These are phyloP conservation scores for Diarsia rubi DNA, from an alignment of 2,888 invertebrate genomes.

Conservation along the genomic window DNA sequence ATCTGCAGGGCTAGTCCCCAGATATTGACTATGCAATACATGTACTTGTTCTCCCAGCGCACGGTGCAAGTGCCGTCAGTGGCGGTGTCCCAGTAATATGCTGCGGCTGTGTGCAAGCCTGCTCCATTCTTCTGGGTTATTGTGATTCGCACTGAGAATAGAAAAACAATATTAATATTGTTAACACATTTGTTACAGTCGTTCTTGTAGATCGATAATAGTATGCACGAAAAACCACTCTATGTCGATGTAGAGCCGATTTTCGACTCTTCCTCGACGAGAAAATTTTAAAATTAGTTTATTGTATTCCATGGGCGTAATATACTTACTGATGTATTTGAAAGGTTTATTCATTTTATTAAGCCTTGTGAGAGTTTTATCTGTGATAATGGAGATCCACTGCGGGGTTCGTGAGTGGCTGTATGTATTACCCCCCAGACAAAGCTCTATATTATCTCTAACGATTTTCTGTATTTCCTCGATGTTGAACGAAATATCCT, in stretches of 20 bases:
- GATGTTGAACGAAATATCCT: conserved; percentile 91
- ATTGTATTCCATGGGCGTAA: not conserved
- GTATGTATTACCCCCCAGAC: conserved; percentile 94
- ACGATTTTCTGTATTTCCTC: conserved; percentile 95
- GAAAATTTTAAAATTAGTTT: not conserved
- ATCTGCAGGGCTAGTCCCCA: conserved; percentile 93
- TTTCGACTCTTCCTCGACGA: not conserved
- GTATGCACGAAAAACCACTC: not conserved
- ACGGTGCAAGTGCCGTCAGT: conserved; percentile 96
- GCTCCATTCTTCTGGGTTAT: conserved; percentile 96
- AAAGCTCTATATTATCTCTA: conserved; percentile 94
- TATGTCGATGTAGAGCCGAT: not conserved
- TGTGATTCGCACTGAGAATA: conserved; percentile 93
- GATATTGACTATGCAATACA: conserved; percentile 96
- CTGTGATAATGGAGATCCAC: conserved; percentile 95
- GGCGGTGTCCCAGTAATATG: conserved; percentile 95
- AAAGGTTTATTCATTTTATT: conserved; percentile 95
- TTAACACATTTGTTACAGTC: not conserved
- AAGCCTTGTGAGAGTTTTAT: conserved; percentile 93
- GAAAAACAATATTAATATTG: not conserved
- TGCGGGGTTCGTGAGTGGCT: conserved; percentile 84
- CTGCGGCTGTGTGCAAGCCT: conserved; percentile 95
- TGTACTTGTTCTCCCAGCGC: conserved; percentile 96
- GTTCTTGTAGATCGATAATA: not conserved
- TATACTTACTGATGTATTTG: conserved; percentile 92